Percentiles rank a stretch among this genome's conserved stretches.
Evolutionary conservation across 2,888 invertebrate species (phyloP).

Genomic region (Conomelus anceps): DNA sequence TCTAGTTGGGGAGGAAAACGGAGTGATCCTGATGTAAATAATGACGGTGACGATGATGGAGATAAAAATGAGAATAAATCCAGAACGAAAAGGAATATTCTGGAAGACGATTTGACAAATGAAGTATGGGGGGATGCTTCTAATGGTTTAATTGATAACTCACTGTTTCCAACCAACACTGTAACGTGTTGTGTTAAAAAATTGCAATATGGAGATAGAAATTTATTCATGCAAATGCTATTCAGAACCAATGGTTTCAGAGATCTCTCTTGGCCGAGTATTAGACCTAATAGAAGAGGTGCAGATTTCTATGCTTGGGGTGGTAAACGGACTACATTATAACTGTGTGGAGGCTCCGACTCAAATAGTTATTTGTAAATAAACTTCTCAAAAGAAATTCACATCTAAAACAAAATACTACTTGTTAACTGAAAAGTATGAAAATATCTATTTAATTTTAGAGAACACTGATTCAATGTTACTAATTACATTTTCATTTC

Average conservation of each 20-base stretch:
- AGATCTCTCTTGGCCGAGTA: neutral
- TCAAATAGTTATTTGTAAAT: neutral
- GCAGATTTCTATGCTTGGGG: conserved; percentile 38
- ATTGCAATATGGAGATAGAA: conserved; percentile 4
- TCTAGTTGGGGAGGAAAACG: conserved; percentile 31
- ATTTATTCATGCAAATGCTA: conserved; percentile 16
- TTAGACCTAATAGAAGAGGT: conserved; percentile 27
- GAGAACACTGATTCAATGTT: neutral
- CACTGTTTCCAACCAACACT: conserved; percentile 23
- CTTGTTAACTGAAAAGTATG: too few relatives aligned
- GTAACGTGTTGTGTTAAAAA: neutral
- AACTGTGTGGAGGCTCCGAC: neutral
- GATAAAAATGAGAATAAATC: neutral
- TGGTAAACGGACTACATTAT: conserved; percentile 33
- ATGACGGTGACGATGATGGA: neutral
- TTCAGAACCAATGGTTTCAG: conserved; percentile 1
- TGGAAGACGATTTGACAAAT: neutral
- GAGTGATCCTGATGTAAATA: conserved; percentile 19
- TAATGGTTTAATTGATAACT: neutral
- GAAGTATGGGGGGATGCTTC: neutral
- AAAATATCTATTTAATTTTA: neutral
- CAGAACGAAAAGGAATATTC: neutral
- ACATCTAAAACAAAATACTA: too few relatives aligned
- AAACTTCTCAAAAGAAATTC: neutral
- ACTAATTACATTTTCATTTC: neutral